Conservation (phyloP, 2,113 vertebrate species). For the Chionodraco myersi region DNA sequence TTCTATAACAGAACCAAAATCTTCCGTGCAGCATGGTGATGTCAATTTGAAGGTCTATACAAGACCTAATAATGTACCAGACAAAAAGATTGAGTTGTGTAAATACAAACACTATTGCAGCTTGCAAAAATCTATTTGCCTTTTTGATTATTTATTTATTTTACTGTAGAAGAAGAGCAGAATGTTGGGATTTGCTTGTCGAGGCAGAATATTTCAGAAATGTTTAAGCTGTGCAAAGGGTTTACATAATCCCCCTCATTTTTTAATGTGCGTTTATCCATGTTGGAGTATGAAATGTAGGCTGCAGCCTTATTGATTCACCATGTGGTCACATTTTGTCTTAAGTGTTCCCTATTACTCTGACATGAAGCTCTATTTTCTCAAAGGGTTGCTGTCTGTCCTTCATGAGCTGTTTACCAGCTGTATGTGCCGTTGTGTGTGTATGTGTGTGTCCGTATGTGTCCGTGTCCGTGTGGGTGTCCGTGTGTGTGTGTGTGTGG, state of each 20-base stretch:
- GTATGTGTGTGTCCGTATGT: background rate
- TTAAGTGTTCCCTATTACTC: background rate
- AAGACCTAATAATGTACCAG: background rate
- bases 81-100: background rate
- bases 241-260: slow-evolving; percentile 51
- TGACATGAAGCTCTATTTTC: slow-evolving; percentile 7
- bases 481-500: too few species aligned
- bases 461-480: too few species aligned
- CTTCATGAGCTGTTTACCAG: slow-evolving; percentile 11
- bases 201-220: slow-evolving; percentile 49
- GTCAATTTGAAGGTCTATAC: background rate
- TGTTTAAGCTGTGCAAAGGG: slow-evolving; percentile 39
- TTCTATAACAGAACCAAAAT: background rate
- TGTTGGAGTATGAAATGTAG: background rate
- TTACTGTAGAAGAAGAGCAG: slow-evolving; percentile 20
- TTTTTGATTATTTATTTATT: background rate
- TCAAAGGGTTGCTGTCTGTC: background rate
- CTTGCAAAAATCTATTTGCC: background rate
- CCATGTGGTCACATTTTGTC: slow-evolving; percentile 5
- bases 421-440: too few species aligned
- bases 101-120: slow-evolving; percentile 19
- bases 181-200: slow-evolving; percentile 52
- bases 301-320: slow-evolving; percentile 12
- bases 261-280: slow-evolving; percentile 17
- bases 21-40: background rate